phyloP scores from a whole-genome alignment of 2,797 vertebrate species.

The Clangula hyemalis region DNA sequence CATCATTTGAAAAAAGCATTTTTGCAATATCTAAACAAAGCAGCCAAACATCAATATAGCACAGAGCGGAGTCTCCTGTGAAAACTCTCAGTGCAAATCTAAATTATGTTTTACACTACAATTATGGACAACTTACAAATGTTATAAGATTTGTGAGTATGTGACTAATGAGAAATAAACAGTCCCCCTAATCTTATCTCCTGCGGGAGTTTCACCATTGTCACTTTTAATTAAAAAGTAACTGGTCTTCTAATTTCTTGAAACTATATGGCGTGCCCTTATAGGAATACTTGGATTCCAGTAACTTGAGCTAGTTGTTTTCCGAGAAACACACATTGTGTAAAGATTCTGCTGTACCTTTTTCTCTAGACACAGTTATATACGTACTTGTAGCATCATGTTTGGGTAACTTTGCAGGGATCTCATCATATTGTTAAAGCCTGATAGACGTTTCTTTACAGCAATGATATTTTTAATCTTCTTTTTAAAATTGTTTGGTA shows the following conservation, averaged over 20 bases:
- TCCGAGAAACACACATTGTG: background rate
- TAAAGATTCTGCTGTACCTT: background rate
- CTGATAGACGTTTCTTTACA: background rate
- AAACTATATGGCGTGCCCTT: background rate
- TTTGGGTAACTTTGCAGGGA: background rate
- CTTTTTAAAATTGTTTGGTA: background rate
- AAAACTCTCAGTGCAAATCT: background rate
- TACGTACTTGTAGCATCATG: background rate
- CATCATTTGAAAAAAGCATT: background rate
- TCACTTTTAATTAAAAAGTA: constrained; percentile 2
- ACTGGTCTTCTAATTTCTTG: background rate
- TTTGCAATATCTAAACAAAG: constrained; percentile 35
- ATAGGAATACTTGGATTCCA: background rate
- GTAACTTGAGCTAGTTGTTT: background rate
- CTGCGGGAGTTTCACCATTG: background rate
- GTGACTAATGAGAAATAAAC: background rate
- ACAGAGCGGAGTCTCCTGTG: background rate
- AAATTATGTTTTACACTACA: background rate
- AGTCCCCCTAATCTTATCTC: background rate
- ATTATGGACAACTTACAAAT: background rate
- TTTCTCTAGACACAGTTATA: background rate
- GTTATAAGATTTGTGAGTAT: background rate
- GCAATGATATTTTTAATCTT: constrained; percentile 10
- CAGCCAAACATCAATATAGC: background rate
- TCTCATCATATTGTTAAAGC: background rate